A percentile compares a stretch with the other conserved stretches of the same genome.
phyloP scores from a whole-genome alignment of 2,113 vertebrate species.

The Quiscalus mexicanus region DNA sequence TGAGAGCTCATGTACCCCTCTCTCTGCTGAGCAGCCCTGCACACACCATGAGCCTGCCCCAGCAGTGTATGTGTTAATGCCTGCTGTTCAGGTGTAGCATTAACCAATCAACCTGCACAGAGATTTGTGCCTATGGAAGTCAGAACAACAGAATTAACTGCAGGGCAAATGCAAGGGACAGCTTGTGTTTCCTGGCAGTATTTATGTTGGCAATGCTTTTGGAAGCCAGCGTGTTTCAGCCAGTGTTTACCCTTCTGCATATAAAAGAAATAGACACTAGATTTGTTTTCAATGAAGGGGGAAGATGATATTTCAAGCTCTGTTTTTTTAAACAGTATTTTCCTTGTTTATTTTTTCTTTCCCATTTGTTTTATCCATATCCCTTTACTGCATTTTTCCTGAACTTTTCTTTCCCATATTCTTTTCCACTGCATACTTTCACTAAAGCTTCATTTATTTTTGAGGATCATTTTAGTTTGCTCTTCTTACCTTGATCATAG shows the following conservation, averaged over 20 bases:
- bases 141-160: neutral
- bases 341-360: slow-evolving; percentile 6
- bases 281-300: neutral
- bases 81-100: neutral
- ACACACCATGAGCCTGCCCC: rapidly evolving
- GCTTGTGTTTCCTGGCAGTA: neutral
- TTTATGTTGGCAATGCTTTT: slow-evolving; percentile 8
- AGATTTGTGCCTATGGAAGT: neutral
- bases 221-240: neutral
- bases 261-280: slow-evolving; percentile 1
- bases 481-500: neutral
- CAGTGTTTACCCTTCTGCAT: neutral
- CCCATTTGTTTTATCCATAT: neutral
- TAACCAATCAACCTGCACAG: neutral
- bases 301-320: neutral
- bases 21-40: neutral
- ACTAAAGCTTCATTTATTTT: neutral
- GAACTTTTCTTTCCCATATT: neutral
- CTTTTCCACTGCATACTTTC: neutral
- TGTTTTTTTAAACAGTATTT: neutral
- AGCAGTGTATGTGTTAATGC: rapidly evolving
- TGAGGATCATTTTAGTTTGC: neutral
- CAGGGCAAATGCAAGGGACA: neutral
- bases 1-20: rapidly evolving
- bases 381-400: neutral